These are phyloP conservation scores for Pseudoatta argentina DNA, from an alignment of 1,140 invertebrate genomes.

Conservation along the genomic window DNA sequence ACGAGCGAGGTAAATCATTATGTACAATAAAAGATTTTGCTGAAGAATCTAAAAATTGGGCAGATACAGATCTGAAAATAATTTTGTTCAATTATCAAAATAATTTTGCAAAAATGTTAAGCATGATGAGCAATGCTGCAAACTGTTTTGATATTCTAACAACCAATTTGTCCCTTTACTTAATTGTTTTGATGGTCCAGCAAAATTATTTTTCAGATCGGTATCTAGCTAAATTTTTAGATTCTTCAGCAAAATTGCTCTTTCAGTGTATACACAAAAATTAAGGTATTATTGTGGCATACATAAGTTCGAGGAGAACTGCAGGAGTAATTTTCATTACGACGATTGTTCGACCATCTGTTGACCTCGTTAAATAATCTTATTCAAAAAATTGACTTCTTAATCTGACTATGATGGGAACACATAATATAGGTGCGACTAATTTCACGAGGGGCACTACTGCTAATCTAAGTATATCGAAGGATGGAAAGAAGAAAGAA, in stretches of 20 bases:
- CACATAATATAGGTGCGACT: not conserved
- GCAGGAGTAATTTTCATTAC: conserved; percentile 21
- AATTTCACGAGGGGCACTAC: conserved; percentile 30
- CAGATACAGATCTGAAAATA: no score
- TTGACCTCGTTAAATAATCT: not conserved
- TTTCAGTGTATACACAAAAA: not conserved
- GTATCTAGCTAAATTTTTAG: no score
- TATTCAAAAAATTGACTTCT: not conserved
- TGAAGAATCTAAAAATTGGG: no score
- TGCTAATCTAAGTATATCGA: conserved; percentile 55
- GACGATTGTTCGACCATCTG: not conserved
- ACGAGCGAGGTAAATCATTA: not conserved
- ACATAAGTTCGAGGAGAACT: not conserved
- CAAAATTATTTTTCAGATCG: no score
- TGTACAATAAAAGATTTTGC: not conserved
- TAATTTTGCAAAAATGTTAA: no score
- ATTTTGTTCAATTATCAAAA: no score
- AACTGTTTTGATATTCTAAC: no score
- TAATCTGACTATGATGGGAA: not conserved
- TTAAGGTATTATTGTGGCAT: not conserved
- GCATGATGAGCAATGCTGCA: no score
- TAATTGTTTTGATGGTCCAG: no score
- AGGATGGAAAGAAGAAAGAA: not conserved
- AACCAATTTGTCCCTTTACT: no score
- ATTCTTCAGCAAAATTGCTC: no score